phyloP scores from a whole-genome alignment of 2,888 invertebrate genomes.

The Helleia helle region DNA sequence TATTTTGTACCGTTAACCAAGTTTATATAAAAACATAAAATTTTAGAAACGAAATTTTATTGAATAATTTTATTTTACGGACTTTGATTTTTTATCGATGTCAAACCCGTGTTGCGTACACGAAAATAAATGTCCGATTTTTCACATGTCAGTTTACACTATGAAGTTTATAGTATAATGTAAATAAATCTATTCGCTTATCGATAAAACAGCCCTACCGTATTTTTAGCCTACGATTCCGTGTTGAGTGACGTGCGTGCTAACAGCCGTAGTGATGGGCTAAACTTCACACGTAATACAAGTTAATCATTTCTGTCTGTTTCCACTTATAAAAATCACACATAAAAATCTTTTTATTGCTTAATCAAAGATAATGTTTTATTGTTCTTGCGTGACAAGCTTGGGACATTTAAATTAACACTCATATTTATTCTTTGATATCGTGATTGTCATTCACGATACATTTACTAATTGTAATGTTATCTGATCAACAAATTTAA shows the following conservation, averaged over 20 bases:
- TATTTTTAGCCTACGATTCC: constrained; percentile 35
- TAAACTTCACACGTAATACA: constrained; percentile 56
- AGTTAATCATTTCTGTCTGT: constrained; percentile 48
- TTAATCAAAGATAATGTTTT: constrained; percentile 12
- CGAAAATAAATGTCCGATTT: background rate
- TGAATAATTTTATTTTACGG: too few species aligned
- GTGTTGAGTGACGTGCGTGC: constrained; percentile 42
- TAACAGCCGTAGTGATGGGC: constrained; percentile 48
- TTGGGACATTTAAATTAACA: constrained; percentile 13
- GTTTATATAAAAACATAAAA: too few species aligned
- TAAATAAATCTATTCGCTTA: background rate
- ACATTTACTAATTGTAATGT: background rate
- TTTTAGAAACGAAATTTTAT: too few species aligned
- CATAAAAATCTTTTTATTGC: constrained; percentile 13
- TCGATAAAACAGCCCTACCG: constrained; percentile 12
- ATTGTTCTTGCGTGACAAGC: constrained; percentile 24
- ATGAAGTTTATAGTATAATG: background rate
- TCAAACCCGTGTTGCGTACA: background rate
- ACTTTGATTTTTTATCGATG: too few species aligned
- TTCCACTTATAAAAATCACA: constrained; percentile 36
- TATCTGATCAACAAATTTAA: too few species aligned
- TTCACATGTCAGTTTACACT: background rate
- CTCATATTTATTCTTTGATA: constrained; percentile 1
- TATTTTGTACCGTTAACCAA: too few species aligned
- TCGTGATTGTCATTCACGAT: constrained; percentile 2